Evolutionary conservation across 2,113 vertebrate species (phyloP), one percentile per base, ranked within the genome.

Genomic region (Gavialis gangeticus): DNA sequence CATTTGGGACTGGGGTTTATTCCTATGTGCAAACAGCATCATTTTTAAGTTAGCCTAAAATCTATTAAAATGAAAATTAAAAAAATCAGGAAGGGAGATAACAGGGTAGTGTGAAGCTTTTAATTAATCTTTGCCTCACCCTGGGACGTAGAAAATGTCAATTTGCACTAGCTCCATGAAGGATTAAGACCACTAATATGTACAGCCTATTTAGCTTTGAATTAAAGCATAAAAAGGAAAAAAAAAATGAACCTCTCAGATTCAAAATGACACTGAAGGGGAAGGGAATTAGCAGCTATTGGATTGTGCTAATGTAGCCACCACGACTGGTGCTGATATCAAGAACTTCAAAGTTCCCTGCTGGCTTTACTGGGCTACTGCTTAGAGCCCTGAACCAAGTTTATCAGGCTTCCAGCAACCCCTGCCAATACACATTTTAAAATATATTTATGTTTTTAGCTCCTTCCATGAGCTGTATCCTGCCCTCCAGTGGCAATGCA

Each of bases 121-220:
- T 96, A 97, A 95, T 96, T 96, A 94, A 96, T 96, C 93, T 96
- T 94, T 95, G 80, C 95, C 89, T 93, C 95, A 93, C 87, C 30
- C 87, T 84, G 92, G 82, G 78, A 94, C 82, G 60, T 89, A 71
- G 58, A 95, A 94, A 96, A 96, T 94, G 92, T 94, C 92, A 95
- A 86, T 96, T 97, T 96, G 84, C 4, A 6, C 84, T 84, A 89
- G 88, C 85, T 93, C 92, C 89, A 24, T 84, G 84, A 95, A 96
- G 89, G 94, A 97, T 97, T 97, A 97, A 92, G 80, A 92, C 4
- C 14, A 91, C 80, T 91, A 94, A 97, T 95, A 93, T 89, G 46
- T 85, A 89, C 88, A 97, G 89, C 58, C 75, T 93, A 97, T 95
- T 96, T 93, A 95, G 73, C 87, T 95, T 95, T 93, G 93, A 95